Conservation (phyloP, 2,888 invertebrate genomes). For the Exocentrus adspersus region DNA sequence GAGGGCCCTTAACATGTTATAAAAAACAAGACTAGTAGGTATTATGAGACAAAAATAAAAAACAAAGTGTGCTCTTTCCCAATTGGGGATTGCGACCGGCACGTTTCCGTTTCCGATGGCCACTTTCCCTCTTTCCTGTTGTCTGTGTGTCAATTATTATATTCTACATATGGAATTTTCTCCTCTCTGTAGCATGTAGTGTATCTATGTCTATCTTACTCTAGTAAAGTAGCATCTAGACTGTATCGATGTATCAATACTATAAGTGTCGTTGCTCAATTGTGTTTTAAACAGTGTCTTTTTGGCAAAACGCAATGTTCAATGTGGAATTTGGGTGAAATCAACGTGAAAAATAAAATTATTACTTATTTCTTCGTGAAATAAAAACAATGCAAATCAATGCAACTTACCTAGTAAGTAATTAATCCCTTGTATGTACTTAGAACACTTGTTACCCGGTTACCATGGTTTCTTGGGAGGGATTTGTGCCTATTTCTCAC, state of each 20-base stretch:
- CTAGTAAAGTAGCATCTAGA: constrained; percentile 53
- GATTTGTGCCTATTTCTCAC: constrained; percentile 39
- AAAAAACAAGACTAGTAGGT: no score
- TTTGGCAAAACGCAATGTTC: constrained; percentile 63
- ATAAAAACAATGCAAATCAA: constrained; percentile 55
- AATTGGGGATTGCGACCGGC: constrained; percentile 35
- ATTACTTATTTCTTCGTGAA: no score
- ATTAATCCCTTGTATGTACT: constrained; percentile 36
- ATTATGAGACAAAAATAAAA: no score
- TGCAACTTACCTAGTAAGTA: constrained; percentile 50
- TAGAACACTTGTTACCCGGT: constrained; percentile 51
- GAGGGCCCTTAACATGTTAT: no score
- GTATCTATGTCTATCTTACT: constrained; percentile 52
- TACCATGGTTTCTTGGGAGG: constrained; percentile 52
- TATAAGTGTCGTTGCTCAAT: constrained; percentile 64
- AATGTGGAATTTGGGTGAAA: constrained; percentile 66
- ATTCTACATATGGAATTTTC: constrained; percentile 54
- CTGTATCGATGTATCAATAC: constrained; percentile 59
- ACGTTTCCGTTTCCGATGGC: constrained; percentile 27
- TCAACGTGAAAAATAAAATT: constrained; percentile 53
- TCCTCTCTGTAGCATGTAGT: constrained; percentile 53
- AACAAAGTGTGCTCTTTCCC: no score
- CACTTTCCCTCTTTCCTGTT: constrained; percentile 47
- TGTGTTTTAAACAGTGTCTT: constrained; percentile 56
- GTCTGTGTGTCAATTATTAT: constrained; percentile 58